Evolutionary conservation across 2,113 vertebrate species (phyloP).

Genomic region (Meles meles): DNA sequence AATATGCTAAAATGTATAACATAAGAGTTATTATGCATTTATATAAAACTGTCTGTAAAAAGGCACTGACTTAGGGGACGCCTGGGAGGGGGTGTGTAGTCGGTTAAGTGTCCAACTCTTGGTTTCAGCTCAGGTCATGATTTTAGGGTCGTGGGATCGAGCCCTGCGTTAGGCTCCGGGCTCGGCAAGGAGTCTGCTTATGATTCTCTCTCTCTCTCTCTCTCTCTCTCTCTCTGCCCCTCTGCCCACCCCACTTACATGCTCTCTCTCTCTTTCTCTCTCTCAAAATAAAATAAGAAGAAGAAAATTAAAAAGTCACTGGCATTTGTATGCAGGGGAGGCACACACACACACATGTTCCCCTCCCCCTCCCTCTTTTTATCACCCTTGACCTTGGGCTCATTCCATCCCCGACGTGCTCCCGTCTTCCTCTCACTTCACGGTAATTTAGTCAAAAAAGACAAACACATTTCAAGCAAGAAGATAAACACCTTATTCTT

Average conservation of each 20-base stretch:
- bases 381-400: not conserved
- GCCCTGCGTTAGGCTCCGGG: accelerated
- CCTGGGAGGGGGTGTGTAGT: not conserved
- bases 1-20: not conserved
- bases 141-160: not conserved
- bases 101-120: not conserved
- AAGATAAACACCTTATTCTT: not conserved
- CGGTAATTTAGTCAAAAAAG: not conserved
- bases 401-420: not conserved
- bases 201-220: not conserved
- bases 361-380: too few relatives aligned
- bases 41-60: not conserved
- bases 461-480: not conserved
- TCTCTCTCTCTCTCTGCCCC: not conserved
- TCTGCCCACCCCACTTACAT: not conserved
- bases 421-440: not conserved
- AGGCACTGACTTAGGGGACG: not conserved
- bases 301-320: not conserved
- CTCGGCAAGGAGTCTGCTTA: not conserved
- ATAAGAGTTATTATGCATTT: accelerated
- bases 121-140: not conserved
- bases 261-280: not conserved
- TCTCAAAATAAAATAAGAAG: not conserved
- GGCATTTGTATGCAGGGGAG: accelerated
- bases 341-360: accelerated